Evolutionary conservation across 1,140 invertebrate species (phyloP), one percentile per base, ranked within the genome.

Genomic region (Neotoxoptera formosana): DNA sequence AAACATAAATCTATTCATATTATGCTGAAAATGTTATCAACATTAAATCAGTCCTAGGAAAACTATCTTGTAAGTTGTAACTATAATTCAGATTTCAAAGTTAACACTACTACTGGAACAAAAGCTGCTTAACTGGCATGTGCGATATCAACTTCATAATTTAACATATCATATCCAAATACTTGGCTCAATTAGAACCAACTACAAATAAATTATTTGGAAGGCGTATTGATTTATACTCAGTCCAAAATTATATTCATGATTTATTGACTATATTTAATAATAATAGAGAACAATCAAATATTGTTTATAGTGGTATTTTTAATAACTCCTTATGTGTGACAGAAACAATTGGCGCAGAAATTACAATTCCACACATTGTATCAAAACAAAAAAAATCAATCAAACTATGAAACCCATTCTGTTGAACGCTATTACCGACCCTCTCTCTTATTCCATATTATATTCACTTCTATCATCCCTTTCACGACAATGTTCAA

Each of bases 81-180:
- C 41, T 48, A 81, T 81, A 20, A 36, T 36, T 81, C 1, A 41
- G 81, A 84, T 84, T 84, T 41, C 36, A 84, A 41, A 84, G 20
- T 7, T 23, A 36, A 36, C 76, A 81, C 34, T n/a, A 81, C 34
- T 36, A 81, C n/a, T 36, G n/a, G n/a, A n/a, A 34, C 76, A 36
- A 81, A 81, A 81, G 76, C 11, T 36, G 14, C 36, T 4, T 34
- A 36, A 36, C 14, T 81, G 20, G 34, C 76, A 81, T 81, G 76
- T 36, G 11, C 34, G 76, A 83, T 20, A 36, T 84, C 23, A 84
- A 84, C 83, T 25, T 45, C 23, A 25, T 41, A 84, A 84, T 84
- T 84, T 84, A 84, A 60, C 30, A 84, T 84, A 84, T 84, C 23
- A 45, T 84, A 86, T 47, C 9, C 36, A 47, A 86, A 86, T 86